Base-by-base conservation (phyloP, 1,140 invertebrate species). In the Bradysia coprophila region DNA sequence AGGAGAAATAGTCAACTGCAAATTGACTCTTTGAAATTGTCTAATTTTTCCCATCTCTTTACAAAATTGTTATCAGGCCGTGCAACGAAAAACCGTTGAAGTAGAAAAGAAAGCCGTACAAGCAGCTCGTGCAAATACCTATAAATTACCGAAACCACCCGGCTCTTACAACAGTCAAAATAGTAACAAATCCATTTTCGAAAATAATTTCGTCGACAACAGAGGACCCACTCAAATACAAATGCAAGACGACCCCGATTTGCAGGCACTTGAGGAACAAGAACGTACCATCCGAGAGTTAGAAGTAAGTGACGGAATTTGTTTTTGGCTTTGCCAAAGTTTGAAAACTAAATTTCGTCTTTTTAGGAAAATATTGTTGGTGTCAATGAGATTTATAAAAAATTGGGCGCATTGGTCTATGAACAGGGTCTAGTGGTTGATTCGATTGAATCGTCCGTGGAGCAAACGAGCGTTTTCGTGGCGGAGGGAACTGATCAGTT, bases 381-480 rank as follows among this genome's bases (percentile, higher is more conserved):
- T 56, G 91, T 98, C 13, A 98, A 98, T 66, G 81, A 95, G 65
- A 98, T 98, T 52, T 98, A 98, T 63, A 96, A 93, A 69, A 93
- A 98, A 57, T 69, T 99, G 38, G 94, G 92, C 3, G 76, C 86
- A 38, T 69, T 98, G 61, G 92, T 98, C 15, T 92, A 98, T 59
- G 87, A 96, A 46, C 95, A 99, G 65, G 92, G 91, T n/a, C 81
- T 93, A 51, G 75, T 88, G 4, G 78, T 99, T 42, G 92, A 97
- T 58, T 94, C 87, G 23, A 98, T 98, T 55, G 94, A 98, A 67
- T 86, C 91, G 1, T 89, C 81, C 55, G 86, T 98, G 32, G 93
- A 97, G 62, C 73, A 73, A 52, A 81, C 93, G n/a, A 73, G 81
- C 45, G 75, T 88, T 40, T 81, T 83, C 53, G 90, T 98, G 0